Percentiles rank a stretch among this genome's conserved stretches.
Conservation (phyloP, 2,113 vertebrate genomes). For the Pampusana beccarii region DNA sequence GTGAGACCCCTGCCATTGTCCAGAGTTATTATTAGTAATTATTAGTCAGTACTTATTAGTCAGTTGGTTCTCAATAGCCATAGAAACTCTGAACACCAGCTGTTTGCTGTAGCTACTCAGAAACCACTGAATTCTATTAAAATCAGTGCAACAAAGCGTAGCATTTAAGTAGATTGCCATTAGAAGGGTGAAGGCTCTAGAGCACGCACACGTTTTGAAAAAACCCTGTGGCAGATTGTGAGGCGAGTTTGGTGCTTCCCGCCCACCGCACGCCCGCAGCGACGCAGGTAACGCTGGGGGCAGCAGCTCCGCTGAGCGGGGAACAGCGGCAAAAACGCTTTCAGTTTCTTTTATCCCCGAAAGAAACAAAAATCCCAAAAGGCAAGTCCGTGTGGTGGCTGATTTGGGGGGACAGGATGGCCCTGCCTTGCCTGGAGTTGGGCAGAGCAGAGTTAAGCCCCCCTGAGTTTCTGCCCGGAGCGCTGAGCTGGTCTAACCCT, state of each 20-base stretch:
- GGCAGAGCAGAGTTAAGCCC: neutral
- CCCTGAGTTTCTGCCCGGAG: too few relatives aligned
- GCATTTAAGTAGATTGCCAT: neutral
- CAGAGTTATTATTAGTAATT: neutral
- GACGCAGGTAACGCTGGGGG: accelerated
- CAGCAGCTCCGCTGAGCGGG: neutral
- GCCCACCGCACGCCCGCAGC: neutral
- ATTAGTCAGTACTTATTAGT: neutral
- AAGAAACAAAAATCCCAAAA: neutral
- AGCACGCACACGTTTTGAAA: accelerated
- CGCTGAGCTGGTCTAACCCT: neutral
- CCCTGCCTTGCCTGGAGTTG: neutral
- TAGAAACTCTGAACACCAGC: neutral
- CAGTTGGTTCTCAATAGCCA: accelerated
- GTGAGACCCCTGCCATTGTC: neutral
- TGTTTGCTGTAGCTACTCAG: neutral
- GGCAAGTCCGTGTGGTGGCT: neutral
- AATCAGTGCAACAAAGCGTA: neutral
- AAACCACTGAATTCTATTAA: neutral
- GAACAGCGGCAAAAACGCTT: neutral
- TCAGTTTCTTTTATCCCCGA: neutral
- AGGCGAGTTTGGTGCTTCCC: neutral
- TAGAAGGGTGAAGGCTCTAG: neutral
- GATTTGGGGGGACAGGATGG: accelerated
- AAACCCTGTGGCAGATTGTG: neutral